phyloP scores from a whole-genome alignment of 2,888 invertebrate genomes.

The Galerucella nymphaeae region DNA sequence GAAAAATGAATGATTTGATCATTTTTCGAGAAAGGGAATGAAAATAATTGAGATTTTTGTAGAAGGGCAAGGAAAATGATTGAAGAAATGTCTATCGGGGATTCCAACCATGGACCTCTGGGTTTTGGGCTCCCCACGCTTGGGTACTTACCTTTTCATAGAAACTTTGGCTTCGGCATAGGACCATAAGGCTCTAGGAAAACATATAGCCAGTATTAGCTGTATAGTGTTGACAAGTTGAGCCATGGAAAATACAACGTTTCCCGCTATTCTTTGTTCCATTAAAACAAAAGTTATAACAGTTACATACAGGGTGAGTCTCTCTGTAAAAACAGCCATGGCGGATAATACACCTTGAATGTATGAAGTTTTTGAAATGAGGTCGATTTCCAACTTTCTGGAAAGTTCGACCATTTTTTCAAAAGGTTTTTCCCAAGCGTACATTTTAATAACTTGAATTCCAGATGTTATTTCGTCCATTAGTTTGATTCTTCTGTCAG shows the following conservation, averaged over 20 bases:
- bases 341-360: conserved; percentile 75
- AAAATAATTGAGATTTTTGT: neutral
- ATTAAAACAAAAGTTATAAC: conserved; percentile 80
- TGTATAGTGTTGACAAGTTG: conserved; percentile 81
- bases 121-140: too few species aligned
- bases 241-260: conserved; percentile 80
- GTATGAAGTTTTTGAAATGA: conserved; percentile 74
- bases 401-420: conserved; percentile 71
- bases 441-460: conserved; percentile 83
- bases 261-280: conserved; percentile 69
- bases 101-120: too few species aligned
- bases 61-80: too few species aligned
- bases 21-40: neutral
- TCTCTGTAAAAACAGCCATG: conserved; percentile 82
- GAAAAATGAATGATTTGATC: neutral
- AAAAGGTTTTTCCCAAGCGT: conserved; percentile 81
- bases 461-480: conserved; percentile 82
- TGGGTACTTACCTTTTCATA: conserved; percentile 45
- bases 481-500: conserved; percentile 76
- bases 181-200: conserved; percentile 52
- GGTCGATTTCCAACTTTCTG: conserved; percentile 75
- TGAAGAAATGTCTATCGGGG: too few species aligned
- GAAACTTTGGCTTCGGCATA: conserved; percentile 57
- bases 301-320: conserved; percentile 85
- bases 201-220: conserved; percentile 55